phyloP scores from a whole-genome alignment of 2,797 vertebrate genomes.

The Linurgus olivaceus region DNA sequence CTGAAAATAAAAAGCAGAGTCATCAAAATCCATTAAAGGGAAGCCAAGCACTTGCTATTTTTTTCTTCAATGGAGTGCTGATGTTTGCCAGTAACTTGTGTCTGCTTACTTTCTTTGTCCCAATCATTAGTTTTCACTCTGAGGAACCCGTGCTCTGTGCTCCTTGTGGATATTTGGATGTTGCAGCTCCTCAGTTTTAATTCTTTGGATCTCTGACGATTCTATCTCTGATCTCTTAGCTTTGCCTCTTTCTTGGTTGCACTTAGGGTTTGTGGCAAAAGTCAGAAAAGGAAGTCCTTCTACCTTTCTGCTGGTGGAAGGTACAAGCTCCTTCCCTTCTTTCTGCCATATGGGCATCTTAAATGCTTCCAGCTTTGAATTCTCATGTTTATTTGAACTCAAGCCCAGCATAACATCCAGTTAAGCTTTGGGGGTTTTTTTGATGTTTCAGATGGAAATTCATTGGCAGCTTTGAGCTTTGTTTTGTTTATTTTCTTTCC shows the following conservation, averaged over 20 bases:
- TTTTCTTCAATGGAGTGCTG: background rate
- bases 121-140: fast-evolving
- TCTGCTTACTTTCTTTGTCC: background rate
- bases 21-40: background rate
- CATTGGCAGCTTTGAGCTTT: background rate
- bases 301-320: background rate
- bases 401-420: background rate
- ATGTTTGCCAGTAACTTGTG: background rate
- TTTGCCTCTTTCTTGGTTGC: background rate
- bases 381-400: slow-evolving; percentile 1
- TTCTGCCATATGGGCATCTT: background rate
- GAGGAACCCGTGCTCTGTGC: background rate
- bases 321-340: background rate
- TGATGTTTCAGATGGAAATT: slow-evolving; percentile 2
- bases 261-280: background rate
- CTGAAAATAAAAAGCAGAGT: background rate
- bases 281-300: background rate
- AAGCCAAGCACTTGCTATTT: background rate
- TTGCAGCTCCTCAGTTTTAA: background rate
- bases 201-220: background rate
- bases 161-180: background rate
- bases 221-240: background rate
- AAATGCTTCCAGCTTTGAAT: background rate
- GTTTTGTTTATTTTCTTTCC: slow-evolving; percentile 22
- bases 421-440: slow-evolving; percentile 13